Evolutionary conservation across 2,888 invertebrate genomes (phyloP), one percentile per base, ranked within the genome.

Genomic region (Ernsta delagoae): DNA sequence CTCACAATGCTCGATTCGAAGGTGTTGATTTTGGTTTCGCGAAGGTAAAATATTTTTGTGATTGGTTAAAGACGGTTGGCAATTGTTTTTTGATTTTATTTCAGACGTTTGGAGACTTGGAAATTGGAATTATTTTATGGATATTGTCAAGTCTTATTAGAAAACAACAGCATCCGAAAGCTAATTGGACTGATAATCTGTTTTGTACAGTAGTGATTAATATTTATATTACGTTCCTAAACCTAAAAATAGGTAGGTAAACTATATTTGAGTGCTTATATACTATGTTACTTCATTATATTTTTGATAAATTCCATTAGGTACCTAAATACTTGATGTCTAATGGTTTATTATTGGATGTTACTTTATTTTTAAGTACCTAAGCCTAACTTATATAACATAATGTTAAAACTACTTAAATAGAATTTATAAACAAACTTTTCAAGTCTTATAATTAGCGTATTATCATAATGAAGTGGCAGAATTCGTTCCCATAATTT

Each of bases 1-100:
- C n/a, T n/a, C 72, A 74, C 70, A 70, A 69, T 63, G 11, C 57
- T 59, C 48, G 57, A 59, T 69, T 63, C 63, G 34, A 50, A 63
- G 68, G 63, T 69, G 68, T 59, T 63, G 68, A 62, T 59, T 63
- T 57, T 63, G 50, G 62, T 31, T 50, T 59, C 24, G 43, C 53
- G 7, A 24, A n/a, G 60, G 43, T 36, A 0, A 48, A 48, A 48
- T 56, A 56, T 54, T 54, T 56, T 53, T 66, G 9, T 16, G 9
- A 60, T 64, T 54, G 43, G 59, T 59, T 54, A 39, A 16, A 54
- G 11, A 16, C 8, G 36, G 34, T 3, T 5, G 9, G 1, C 31
- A 9, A 4, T 53, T 53, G 9, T 54, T 54, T 54, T 54, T 54
- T 11, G 4, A 4, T 53, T 53, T 53, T 31, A 11, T 54, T 31